Base-by-base conservation (phyloP, 2,888 invertebrate species). In the Ametastegia equiseti region DNA sequence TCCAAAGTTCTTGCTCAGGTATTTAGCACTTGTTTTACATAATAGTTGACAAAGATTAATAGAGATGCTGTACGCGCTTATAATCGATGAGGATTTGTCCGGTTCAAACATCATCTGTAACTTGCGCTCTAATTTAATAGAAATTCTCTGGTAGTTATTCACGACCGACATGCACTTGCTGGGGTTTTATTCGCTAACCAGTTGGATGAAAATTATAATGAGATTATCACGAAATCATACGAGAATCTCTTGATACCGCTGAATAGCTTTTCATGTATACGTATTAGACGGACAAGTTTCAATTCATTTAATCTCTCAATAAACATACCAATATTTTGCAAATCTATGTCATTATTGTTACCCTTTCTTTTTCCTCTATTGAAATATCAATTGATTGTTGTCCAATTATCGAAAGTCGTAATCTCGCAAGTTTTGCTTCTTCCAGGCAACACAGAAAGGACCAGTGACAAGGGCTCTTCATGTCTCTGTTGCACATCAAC, bases 1-100 rank as follows among this genome's bases (percentile, higher is more conserved):
- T 89, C 87, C 85, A 90, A 88, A 82, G 85, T 86, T 79, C 82
- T 90, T 67, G 85, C 88, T 23, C 90, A 90, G 89, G 90, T 90
- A 89, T 50, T 57, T 45, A 27, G 27, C n/a, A 57, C 23, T 78
- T 63, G 39, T 63, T 78, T 60, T 78, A 60, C 60, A 78, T 63
- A 63, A 78, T 42, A 60, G 33, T 60, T 78, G 63, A 78, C 63
- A 78, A 75, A 36, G 54, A 13, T 54, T 11, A 36, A 11, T 54
- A 7, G 23, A 75, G 27, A 36, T 54, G 11, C 36, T 36, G 15
- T 2, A 15, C 33, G 19, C 33, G 11, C 15, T 19, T 15, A 36
- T 2, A 23, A 27, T 30, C 19, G 50, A 36, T 50, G 13, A 54
- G 36, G 6, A 45, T 33, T 33, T 23, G 9, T 33, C 15, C 6